Evolutionary conservation across 2,797 vertebrate genomes (phyloP).

Genomic region (Smutsia gigantea): DNA sequence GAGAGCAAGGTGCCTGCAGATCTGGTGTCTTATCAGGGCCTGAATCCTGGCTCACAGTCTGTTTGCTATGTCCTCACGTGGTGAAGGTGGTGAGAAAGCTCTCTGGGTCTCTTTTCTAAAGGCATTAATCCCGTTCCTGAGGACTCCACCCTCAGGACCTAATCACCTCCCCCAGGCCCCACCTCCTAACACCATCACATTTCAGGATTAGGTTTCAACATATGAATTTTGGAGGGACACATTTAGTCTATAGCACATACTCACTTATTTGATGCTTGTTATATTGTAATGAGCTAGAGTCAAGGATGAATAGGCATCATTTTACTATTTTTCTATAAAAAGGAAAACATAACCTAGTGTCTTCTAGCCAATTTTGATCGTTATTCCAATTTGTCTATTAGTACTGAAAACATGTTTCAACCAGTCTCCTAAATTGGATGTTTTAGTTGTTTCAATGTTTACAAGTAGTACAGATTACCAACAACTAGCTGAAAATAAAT

Average conservation of each 20-base stretch:
- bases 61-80: background rate
- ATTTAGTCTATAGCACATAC: background rate
- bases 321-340: constrained; percentile 51
- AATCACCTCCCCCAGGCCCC: background rate
- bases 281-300: background rate
- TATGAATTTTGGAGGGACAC: background rate
- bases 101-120: background rate
- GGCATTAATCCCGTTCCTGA: background rate
- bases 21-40: background rate
- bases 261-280: background rate
- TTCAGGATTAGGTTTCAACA: background rate
- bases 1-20: background rate
- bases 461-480: background rate
- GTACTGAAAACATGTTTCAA: constrained; percentile 42
- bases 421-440: background rate
- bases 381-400: background rate
- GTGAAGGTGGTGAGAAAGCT: background rate
- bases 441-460: constrained; percentile 39
- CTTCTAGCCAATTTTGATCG: constrained; percentile 5
- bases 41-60: background rate
- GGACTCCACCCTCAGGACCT: background rate
- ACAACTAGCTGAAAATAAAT: constrained; percentile 35
- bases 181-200: background rate
- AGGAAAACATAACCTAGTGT: background rate
- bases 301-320: constrained; percentile 10